These are phyloP conservation scores for Ametastegia equiseti DNA, from an alignment of 2,888 invertebrate genomes.

Conservation along the genomic window DNA sequence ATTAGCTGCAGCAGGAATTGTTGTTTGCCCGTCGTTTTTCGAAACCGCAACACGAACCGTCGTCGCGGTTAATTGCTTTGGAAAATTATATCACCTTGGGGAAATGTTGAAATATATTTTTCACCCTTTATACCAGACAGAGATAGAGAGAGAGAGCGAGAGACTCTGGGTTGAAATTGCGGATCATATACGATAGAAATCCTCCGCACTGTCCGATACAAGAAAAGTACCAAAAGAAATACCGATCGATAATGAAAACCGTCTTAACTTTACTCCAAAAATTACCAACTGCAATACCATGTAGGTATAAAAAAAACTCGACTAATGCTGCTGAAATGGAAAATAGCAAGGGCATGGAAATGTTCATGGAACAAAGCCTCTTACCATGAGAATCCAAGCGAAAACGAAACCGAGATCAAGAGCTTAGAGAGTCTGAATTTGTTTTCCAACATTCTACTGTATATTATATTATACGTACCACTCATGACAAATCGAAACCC, in stretches of 20 bases:
- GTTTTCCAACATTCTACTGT: not conserved
- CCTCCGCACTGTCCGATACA: not conserved
- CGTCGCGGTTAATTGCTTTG: not conserved
- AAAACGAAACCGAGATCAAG: not conserved
- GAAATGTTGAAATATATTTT: not conserved
- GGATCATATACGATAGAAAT: not conserved
- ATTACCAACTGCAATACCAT: not conserved
- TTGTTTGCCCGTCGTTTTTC: conserved; percentile 12
- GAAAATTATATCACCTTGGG: not conserved
- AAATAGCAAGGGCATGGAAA: not conserved
- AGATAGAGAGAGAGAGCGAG: too few species aligned
- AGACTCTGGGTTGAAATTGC: not conserved
- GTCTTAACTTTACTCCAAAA: not conserved
- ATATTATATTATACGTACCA: not conserved
- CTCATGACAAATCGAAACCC: not conserved
- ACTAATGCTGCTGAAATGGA: not conserved
- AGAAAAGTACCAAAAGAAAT: not conserved
- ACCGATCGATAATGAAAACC: not conserved
- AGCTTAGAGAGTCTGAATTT: not conserved
- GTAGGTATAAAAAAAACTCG: not conserved
- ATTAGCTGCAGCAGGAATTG: conserved; percentile 5
- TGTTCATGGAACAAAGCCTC: not conserved
- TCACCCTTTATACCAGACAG: not conserved
- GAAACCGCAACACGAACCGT: not conserved
- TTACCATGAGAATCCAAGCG: not conserved